Conservation (phyloP, 2,797 vertebrate genomes). For the Hephaestus fuliginosus region DNA sequence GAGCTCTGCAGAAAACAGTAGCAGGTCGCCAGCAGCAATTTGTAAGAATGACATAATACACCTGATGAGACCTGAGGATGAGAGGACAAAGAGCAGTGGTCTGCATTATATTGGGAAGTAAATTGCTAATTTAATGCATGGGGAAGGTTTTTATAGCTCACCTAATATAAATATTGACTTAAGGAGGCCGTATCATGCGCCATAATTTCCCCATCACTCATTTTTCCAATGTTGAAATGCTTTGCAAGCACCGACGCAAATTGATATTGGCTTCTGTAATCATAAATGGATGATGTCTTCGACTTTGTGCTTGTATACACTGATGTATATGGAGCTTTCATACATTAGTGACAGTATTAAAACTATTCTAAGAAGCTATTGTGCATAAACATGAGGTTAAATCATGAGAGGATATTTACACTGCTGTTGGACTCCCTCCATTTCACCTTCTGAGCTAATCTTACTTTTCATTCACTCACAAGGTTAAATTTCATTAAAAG, state of each 20-base stretch:
- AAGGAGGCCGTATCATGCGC: background rate
- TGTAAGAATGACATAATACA: background rate
- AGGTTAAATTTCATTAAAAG: slow-evolving; percentile 25
- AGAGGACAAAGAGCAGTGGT: slow-evolving; percentile 24
- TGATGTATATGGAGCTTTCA: background rate
- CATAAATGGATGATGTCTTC: background rate
- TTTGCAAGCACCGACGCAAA: background rate
- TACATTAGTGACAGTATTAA: background rate
- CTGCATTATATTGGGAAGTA: slow-evolving; percentile 32
- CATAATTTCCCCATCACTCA: background rate
- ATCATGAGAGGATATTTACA: background rate
- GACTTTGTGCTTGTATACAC: background rate
- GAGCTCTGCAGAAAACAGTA: background rate
- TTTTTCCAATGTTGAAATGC: background rate
- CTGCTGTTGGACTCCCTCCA: background rate
- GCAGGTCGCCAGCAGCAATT: background rate
- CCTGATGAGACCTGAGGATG: slow-evolving; percentile 33
- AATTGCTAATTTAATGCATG: slow-evolving; percentile 24
- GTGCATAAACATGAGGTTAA: background rate
- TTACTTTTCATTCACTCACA: slow-evolving; percentile 10
- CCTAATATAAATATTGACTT: slow-evolving; percentile 11
- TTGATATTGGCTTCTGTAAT: background rate
- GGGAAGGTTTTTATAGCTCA: slow-evolving; percentile 1
- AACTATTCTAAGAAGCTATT: background rate
- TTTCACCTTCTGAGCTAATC: slow-evolving; percentile 7